Evolutionary conservation across 1,140 invertebrate species (phyloP).

Genomic region (Tachypleus tridentatus): DNA sequence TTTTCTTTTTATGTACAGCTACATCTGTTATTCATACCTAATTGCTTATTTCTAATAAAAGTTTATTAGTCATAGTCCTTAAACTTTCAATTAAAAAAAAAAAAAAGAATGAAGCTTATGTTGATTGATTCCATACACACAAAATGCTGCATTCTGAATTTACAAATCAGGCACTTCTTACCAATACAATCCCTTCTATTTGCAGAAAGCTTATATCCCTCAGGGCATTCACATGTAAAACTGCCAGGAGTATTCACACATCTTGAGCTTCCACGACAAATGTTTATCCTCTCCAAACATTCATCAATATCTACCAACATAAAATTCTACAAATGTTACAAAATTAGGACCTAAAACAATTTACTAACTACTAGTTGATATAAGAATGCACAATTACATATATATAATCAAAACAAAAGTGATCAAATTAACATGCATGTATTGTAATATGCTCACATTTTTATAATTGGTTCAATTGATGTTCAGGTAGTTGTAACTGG

Average conservation of each 20-base stretch:
- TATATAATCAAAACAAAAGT: background rate
- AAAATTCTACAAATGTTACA: conserved; percentile 40
- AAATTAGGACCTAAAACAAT: conserved; percentile 25
- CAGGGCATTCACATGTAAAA: conserved; percentile 74
- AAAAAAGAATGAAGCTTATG: too few relatives aligned
- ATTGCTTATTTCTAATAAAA: too few relatives aligned
- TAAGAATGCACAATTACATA: background rate
- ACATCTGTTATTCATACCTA: too few relatives aligned
- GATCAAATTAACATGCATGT: too few relatives aligned
- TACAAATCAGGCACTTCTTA: conserved; percentile 29
- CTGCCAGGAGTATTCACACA: conserved; percentile 75
- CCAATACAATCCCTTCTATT: conserved; percentile 62
- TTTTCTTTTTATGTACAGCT: too few relatives aligned
- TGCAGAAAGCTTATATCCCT: conserved; percentile 54
- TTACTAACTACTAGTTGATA: conserved; percentile 7
- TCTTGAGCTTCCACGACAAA: conserved; percentile 65
- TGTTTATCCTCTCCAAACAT: conserved; percentile 48
- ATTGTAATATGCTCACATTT: too few relatives aligned
- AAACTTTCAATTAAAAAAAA: too few relatives aligned
- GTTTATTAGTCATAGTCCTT: too few relatives aligned
- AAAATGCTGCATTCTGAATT: too few relatives aligned
- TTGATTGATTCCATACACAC: too few relatives aligned
- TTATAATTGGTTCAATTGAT: too few relatives aligned
- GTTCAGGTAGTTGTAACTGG: too few relatives aligned
- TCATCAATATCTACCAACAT: conserved; percentile 49